Conservation (phyloP, 2,888 invertebrate genomes). For the Mechanitis mazaeus region DNA sequence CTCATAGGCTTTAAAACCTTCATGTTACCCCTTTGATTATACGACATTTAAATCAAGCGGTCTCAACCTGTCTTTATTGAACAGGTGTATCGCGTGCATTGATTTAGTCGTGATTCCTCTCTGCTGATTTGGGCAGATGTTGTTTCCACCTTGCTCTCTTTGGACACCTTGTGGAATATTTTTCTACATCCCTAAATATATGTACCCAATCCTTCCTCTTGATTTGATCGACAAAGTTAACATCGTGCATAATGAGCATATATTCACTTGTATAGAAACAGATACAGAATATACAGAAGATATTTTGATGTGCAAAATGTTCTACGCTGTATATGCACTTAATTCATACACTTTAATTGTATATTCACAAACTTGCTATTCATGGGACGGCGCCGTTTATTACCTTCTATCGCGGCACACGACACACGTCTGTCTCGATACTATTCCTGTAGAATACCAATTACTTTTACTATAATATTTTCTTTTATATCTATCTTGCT, state of each 20-base stretch:
- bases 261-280: neutral
- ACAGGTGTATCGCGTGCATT: conserved; percentile 55
- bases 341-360: neutral
- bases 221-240: neutral
- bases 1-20: no score
- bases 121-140: conserved; percentile 53
- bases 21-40: no score
- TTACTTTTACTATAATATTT: conserved; percentile 26
- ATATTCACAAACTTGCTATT: conserved; percentile 36
- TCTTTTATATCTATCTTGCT: conserved; percentile 9
- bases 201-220: neutral
- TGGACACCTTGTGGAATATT: conserved; percentile 53
- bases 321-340: neutral
- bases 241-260: neutral
- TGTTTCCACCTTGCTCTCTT: conserved; percentile 50
- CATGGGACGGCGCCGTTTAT: conserved; percentile 45
- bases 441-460: conserved; percentile 52
- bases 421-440: conserved; percentile 62
- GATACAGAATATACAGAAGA: neutral
- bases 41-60: no score
- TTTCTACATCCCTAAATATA: conserved; percentile 21
- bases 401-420: conserved; percentile 61
- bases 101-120: conserved; percentile 58
- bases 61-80: no score
- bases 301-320: neutral